These are phyloP conservation scores for Pseudonaja textilis DNA, from an alignment of 2,113 vertebrate genomes.

Conservation along the genomic window DNA sequence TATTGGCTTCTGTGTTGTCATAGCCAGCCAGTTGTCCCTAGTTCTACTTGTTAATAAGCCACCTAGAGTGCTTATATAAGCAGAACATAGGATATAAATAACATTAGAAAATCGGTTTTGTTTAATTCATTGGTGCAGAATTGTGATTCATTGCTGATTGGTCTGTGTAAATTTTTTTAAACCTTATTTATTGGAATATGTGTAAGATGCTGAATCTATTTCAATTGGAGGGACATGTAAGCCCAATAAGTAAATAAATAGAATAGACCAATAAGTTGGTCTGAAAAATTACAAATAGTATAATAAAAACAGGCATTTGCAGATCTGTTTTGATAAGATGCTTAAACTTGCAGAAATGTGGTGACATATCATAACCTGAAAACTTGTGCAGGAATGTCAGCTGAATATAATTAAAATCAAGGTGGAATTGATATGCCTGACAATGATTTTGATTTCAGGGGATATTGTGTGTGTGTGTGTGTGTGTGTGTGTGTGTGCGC, in stretches of 20 bases:
- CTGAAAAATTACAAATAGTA: neutral
- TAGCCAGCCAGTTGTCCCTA: neutral
- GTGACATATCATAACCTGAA: neutral
- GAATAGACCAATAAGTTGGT: neutral
- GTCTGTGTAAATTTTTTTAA: neutral
- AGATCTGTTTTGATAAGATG: neutral
- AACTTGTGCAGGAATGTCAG: neutral
- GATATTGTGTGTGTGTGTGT: neutral
- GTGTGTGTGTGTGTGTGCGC: neutral
- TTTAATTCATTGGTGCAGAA: neutral
- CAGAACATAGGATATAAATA: neutral
- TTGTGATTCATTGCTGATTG: neutral
- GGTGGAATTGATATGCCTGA: neutral
- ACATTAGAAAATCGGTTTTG: neutral
- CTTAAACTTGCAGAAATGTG: neutral
- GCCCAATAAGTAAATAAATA: neutral
- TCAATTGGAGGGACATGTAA: neutral
- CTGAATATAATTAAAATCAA: neutral
- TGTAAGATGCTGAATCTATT: neutral
- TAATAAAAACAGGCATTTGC: neutral
- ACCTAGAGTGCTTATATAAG: neutral
- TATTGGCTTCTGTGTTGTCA: neutral
- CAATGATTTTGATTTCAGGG: neutral
- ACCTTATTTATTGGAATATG: neutral
- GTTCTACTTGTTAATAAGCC: neutral